phyloP scores from a whole-genome alignment of 2,797 vertebrate genomes.

The Carduelis carduelis region DNA sequence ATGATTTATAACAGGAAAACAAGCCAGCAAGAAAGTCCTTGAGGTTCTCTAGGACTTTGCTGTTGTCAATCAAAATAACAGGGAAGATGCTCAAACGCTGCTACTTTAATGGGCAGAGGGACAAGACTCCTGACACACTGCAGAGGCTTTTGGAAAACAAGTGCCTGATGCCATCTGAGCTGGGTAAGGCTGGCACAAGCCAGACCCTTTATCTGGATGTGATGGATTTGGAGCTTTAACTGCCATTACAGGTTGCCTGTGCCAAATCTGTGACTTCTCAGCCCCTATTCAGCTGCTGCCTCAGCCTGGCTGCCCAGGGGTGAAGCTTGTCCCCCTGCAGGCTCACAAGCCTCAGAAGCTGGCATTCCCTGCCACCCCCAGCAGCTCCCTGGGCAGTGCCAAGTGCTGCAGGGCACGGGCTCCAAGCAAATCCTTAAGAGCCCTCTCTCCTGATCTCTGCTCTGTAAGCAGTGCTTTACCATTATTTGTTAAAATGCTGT shows the following conservation, averaged over 20 bases:
- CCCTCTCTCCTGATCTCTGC: neutral
- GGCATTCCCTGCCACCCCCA: neutral
- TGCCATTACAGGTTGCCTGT: neutral
- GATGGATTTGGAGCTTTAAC: neutral
- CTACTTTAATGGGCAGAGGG: neutral
- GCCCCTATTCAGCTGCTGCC: neutral
- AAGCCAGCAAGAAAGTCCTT: neutral
- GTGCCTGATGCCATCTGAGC: neutral
- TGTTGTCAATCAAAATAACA: slow-evolving; percentile 27
- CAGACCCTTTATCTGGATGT: neutral
- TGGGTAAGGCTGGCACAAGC: neutral
- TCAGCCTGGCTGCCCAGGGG: neutral
- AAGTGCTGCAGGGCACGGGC: fast-evolving
- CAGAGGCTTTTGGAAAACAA: neutral
- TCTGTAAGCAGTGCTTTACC: neutral
- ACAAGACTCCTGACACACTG: neutral
- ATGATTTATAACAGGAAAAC: neutral
- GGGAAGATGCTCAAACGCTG: neutral
- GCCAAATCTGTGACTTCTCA: slow-evolving; percentile 3
- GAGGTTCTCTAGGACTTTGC: neutral
- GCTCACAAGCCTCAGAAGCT: neutral
- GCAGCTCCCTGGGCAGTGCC: neutral
- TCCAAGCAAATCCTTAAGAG: neutral
- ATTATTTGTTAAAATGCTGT: neutral
- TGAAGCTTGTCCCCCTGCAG: neutral